Evolutionary conservation across 2,113 vertebrate genomes (phyloP).

Genomic region (Nicator chloris): DNA sequence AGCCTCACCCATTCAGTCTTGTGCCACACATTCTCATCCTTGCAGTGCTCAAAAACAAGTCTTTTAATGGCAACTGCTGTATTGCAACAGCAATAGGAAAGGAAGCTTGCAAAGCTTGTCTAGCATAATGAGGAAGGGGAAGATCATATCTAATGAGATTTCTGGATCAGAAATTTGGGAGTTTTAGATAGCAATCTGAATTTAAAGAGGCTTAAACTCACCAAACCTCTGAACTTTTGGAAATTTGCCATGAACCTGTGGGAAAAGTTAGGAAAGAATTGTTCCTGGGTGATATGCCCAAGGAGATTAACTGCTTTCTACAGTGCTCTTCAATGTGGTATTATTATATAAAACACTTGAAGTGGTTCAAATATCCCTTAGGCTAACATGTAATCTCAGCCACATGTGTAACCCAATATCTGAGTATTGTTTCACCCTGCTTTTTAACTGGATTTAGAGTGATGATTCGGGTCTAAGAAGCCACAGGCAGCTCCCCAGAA

Average conservation of each 20-base stretch:
- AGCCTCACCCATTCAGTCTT: not conserved
- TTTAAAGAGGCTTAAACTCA: slow-evolving; percentile 19
- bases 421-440: slow-evolving; percentile 57
- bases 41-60: not conserved
- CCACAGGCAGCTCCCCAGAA: not conserved
- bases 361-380: slow-evolving; percentile 53
- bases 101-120: not conserved
- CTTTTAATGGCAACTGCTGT: not conserved
- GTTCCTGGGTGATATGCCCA: slow-evolving; percentile 45
- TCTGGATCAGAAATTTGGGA: slow-evolving; percentile 2
- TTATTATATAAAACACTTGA: slow-evolving; percentile 58
- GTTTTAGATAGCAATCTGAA: slow-evolving; percentile 51
- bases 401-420: slow-evolving; percentile 60
- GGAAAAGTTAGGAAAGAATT: slow-evolving; percentile 56
- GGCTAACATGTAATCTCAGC: slow-evolving; percentile 41
- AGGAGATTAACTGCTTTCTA: slow-evolving; percentile 57
- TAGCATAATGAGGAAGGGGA: not conserved
- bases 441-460: slow-evolving; percentile 22
- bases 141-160: slow-evolving; percentile 15
- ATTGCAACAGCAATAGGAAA: not conserved
- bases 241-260: slow-evolving; percentile 45
- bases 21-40: not conserved
- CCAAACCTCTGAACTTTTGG: slow-evolving; percentile 2
- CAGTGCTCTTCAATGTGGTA: slow-evolving; percentile 28
- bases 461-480: slow-evolving; percentile 40